These are phyloP conservation scores for Lepidocyrtoides sp. DNA, from an alignment of 2,888 invertebrate species.

Conservation along the genomic window DNA sequence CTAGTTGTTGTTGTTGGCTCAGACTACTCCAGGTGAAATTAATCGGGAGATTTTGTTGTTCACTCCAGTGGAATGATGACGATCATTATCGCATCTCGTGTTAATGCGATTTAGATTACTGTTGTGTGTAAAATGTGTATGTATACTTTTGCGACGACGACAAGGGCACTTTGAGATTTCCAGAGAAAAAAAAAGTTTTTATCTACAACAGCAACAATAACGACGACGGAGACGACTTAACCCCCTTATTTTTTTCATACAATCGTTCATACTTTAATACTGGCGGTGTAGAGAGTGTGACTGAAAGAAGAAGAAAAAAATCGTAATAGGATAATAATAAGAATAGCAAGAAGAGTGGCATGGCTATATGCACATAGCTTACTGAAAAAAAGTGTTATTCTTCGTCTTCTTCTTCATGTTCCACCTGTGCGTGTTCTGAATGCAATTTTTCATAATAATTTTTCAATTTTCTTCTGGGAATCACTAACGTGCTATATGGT, in stretches of 20 bases:
- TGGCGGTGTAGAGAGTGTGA: neutral
- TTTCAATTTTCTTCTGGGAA: slow-evolving; percentile 71
- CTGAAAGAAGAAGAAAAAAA: slow-evolving; percentile 17
- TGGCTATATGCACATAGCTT: neutral
- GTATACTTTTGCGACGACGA: neutral
- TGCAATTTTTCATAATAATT: slow-evolving; percentile 72
- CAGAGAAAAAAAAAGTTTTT: slow-evolving; percentile 29
- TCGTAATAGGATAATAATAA: neutral
- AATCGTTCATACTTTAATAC: neutral
- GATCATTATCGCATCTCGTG: slow-evolving; percentile 54
- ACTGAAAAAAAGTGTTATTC: neutral
- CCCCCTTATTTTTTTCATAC: slow-evolving; percentile 27
- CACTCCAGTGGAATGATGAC: slow-evolving; percentile 41
- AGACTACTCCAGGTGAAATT: slow-evolving; percentile 63
- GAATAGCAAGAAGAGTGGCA: neutral
- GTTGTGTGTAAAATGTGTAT: neutral
- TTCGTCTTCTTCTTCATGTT: neutral
- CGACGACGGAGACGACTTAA: neutral
- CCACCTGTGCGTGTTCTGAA: slow-evolving; percentile 70
- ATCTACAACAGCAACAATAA: neutral
- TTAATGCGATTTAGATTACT: slow-evolving; percentile 67
- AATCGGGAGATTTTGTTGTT: slow-evolving; percentile 59
- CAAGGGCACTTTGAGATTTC: slow-evolving; percentile 68
- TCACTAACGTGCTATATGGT: slow-evolving; percentile 32
- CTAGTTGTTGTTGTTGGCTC: neutral